Evolutionary conservation across 64 coral and sea anemone genomes (phyloP), one percentile per base, ranked within the genome.

Genomic region (Montipora sp.): DNA sequence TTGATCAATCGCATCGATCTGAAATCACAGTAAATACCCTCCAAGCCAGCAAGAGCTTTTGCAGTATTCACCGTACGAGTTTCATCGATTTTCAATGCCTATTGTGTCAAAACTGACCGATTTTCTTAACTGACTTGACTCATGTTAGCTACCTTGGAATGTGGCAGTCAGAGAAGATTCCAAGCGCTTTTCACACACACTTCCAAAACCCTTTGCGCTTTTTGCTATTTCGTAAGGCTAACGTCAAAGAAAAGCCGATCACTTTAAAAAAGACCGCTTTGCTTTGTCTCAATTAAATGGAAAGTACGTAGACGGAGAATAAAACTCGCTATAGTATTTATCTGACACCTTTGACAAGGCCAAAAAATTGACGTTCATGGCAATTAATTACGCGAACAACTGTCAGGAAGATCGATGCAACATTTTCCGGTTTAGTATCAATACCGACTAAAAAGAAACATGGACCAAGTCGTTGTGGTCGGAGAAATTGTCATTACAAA

Each of bases 1-100:
- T 92, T 84, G 80, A 84, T 92, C 80, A 92, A 92, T 77, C 27
- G 74, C 22, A 15, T 18, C 58, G 65, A 58, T 44, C 77, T 74
- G 16, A 73, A 43, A 66, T 53, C 79, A 75, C 47, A 43, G 46
- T 16, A 80, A 13, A 3, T 19, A 67, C 16, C 58, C 20, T 59
- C 43, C 27, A 53, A 48, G 19, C 61, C 49, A 11, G 3, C 8
- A 63, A 4, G 71, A 85, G 69, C 73, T 78, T 72, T 27, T 78
- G 9, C 24, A 75, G 11, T 27, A 12, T 14, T 48, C 72, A 59
- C 87, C 59, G 36, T 15, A 48, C 0, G 7, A 19, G 14, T 58
- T 58, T 12, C 44, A 76, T 77, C 57, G 50, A 44, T 45, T 59
- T 65, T 88, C 58, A 48, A 77, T 47, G 80, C 57, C 15, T 55